Evolutionary conservation across 2,113 vertebrate species (phyloP).

Genomic region (Xerus inauris): DNA sequence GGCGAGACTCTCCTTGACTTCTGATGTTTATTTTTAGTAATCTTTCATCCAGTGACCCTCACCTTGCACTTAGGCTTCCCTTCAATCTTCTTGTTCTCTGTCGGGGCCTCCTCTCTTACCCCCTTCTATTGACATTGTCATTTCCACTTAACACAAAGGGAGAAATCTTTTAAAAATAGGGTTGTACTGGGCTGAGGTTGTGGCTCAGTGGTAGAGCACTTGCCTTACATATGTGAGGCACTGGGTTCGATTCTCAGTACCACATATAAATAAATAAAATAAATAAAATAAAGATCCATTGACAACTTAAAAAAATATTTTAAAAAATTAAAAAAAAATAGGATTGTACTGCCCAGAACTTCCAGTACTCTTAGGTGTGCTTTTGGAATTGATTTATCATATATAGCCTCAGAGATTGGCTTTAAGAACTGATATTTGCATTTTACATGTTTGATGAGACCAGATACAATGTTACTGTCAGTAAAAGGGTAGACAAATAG

Average conservation of each 20-base stretch:
- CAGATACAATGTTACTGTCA: not conserved
- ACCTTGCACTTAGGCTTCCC: not conserved
- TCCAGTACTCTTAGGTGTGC: not conserved
- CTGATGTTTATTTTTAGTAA: not conserved
- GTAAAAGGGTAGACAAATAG: not conserved
- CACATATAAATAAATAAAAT: too few species aligned
- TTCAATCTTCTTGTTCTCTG: not conserved
- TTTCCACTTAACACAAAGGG: not conserved
- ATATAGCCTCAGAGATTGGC: not conserved
- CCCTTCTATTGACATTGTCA: not conserved
- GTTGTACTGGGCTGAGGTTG: too few species aligned
- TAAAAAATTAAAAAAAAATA: too few species aligned
- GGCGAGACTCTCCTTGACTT: not conserved
- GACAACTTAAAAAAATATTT: too few species aligned
- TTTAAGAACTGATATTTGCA: not conserved
- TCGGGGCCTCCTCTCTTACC: accelerated
- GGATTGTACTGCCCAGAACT: not conserved
- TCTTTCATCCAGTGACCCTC: not conserved
- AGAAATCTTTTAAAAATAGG: not conserved
- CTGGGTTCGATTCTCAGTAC: too few species aligned
- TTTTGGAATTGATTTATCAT: not conserved
- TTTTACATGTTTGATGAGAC: too few species aligned
- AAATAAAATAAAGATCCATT: too few species aligned
- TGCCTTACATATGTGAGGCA: too few species aligned
- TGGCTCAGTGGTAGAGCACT: too few species aligned